Conservation (phyloP, 2,888 invertebrate genomes). For the Lochmaea crataegi region DNA sequence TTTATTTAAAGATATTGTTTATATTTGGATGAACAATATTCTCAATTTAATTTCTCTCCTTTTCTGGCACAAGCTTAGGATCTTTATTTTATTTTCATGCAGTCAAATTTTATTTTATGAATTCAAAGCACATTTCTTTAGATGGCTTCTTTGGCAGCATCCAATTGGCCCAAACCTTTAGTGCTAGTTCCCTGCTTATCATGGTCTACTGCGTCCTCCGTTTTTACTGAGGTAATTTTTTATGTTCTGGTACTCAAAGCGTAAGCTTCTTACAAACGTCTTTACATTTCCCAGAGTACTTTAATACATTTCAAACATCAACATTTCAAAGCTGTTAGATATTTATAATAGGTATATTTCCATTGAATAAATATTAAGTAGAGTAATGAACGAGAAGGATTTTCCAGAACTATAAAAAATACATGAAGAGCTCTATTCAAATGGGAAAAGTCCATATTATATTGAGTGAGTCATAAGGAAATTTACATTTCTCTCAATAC, state of each 20-base stretch:
- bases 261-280: not conserved
- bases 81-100: slow-evolving; percentile 34
- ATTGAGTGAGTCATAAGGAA: too few relatives aligned
- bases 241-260: not conserved
- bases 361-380: too few relatives aligned
- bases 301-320: not conserved
- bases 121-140: slow-evolving; percentile 63
- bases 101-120: not conserved
- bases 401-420: too few relatives aligned
- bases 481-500: too few relatives aligned
- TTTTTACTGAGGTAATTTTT: slow-evolving; percentile 85
- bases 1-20: too few relatives aligned
- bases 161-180: slow-evolving; percentile 95
- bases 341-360: too few relatives aligned
- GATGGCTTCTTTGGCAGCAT: slow-evolving; percentile 98
- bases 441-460: too few relatives aligned
- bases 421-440: too few relatives aligned
- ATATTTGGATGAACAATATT: too few relatives aligned
- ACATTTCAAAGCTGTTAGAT: too few relatives aligned
- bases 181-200: slow-evolving; percentile 95
- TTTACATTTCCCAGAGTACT: slow-evolving; percentile 9
- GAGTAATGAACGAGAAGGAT: too few relatives aligned
- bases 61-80: slow-evolving; percentile 8
- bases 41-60: not conserved
- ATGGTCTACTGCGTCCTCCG: slow-evolving; percentile 96